Evolutionary conservation across 2,113 vertebrate species (phyloP).

Genomic region (Thryonomys swinderianus): DNA sequence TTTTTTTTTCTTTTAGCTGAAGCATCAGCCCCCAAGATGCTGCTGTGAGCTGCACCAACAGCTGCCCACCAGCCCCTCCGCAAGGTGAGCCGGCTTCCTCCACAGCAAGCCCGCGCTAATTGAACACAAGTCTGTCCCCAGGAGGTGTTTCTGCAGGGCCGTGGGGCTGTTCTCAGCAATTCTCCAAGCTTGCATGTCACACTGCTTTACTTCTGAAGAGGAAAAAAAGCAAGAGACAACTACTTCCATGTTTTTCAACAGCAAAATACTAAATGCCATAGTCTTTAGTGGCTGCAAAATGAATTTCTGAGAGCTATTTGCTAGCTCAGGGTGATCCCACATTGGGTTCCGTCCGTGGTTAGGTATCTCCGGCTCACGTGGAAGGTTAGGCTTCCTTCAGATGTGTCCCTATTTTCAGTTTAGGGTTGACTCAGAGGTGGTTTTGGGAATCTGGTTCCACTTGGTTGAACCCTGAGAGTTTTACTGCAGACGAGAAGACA

Average conservation of each 20-base stretch:
- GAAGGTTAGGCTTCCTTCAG: neutral
- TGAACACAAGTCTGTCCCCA: constrained; percentile 59
- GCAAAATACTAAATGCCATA: constrained; percentile 36
- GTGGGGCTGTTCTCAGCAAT: constrained; percentile 69
- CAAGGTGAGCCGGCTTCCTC: constrained; percentile 48
- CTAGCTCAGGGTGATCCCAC: neutral
- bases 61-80: neutral
- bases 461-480: neutral
- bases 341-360: neutral
- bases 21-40: neutral
- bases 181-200: constrained; percentile 68
- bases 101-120: constrained; percentile 61
- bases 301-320: constrained; percentile 12
- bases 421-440: neutral
- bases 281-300: constrained; percentile 24
- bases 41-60: neutral
- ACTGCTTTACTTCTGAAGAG: constrained; percentile 61
- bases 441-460: constrained; percentile 40
- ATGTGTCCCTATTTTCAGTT: neutral
- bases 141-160: constrained; percentile 66
- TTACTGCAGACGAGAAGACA: neutral
- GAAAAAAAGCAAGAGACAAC: constrained; percentile 24
- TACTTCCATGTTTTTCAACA: constrained; percentile 15
- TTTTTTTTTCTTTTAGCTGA: neutral
- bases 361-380: neutral